Percentiles rank a stretch among this genome's conserved stretches.
These are phyloP conservation scores for Hoplodrina blanda DNA, from an alignment of 2,888 invertebrate genomes.

Conservation along the genomic window DNA sequence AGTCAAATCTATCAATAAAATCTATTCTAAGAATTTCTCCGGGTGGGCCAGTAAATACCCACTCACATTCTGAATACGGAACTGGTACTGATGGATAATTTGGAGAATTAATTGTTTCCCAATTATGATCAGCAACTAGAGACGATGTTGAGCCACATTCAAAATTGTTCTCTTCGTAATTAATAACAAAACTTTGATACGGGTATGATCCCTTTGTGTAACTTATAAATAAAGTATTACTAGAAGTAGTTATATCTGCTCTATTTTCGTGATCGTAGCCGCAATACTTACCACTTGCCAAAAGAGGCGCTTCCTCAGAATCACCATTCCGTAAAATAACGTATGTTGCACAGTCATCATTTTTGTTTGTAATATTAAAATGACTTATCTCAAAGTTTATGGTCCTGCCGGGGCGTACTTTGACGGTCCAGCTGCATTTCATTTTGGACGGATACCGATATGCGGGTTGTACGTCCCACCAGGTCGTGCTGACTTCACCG, in stretches of 20 bases:
- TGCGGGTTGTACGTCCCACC: slow-evolving; percentile 62
- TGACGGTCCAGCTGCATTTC: slow-evolving; percentile 94
- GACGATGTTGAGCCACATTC: slow-evolving; percentile 93
- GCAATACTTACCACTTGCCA: slow-evolving; percentile 94
- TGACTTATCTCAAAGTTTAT: slow-evolving; percentile 92
- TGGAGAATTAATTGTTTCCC: slow-evolving; percentile 93
- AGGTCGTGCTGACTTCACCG: slow-evolving; percentile 87
- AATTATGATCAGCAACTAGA: slow-evolving; percentile 86
- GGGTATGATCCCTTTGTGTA: slow-evolving; percentile 57
- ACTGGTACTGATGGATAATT: slow-evolving; percentile 95
- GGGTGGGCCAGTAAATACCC: slow-evolving; percentile 93
- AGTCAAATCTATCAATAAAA: slow-evolving; percentile 94
- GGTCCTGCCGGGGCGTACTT: slow-evolving; percentile 93
- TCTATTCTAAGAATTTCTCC: slow-evolving; percentile 94
- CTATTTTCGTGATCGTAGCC: slow-evolving; percentile 83
- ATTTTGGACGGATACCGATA: neutral
- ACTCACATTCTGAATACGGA: slow-evolving; percentile 95
- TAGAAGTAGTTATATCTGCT: slow-evolving; percentile 89
- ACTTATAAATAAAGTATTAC: slow-evolving; percentile 88
- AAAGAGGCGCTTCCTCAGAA: slow-evolving; percentile 92
- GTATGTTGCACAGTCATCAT: slow-evolving; percentile 75
- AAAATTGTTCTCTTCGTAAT: slow-evolving; percentile 91
- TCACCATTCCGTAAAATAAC: slow-evolving; percentile 94
- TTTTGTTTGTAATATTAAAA: slow-evolving; percentile 90
- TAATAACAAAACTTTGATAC: slow-evolving; percentile 84